A percentile compares a stretch with the other conserved stretches of the same genome.
Evolutionary conservation across 2,113 vertebrate genomes (phyloP).

Genomic region (Leucopsar rothschildi): DNA sequence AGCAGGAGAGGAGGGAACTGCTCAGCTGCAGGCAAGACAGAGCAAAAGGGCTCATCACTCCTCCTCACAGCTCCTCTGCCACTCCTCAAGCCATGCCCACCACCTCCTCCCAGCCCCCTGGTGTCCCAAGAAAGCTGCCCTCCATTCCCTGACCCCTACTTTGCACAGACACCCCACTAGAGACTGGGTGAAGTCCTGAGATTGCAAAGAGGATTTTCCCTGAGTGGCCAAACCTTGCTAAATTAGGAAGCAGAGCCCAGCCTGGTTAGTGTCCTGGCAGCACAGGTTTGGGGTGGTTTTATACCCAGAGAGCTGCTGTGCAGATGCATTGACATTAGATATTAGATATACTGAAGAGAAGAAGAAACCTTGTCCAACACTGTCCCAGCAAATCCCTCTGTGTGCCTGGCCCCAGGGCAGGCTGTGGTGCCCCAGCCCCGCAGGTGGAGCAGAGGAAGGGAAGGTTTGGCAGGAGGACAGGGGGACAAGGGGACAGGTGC

Average conservation of each 20-base stretch:
- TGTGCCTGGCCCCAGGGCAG: background rate
- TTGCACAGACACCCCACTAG: background rate
- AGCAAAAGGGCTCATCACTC: background rate
- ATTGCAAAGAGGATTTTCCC: background rate
- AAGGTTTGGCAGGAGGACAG: background rate
- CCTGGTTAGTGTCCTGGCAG: background rate
- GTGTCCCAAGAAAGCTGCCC: background rate
- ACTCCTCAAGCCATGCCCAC: background rate
- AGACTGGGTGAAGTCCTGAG: background rate
- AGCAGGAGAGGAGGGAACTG: background rate
- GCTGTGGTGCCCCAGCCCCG: accelerated
- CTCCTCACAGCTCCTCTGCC: background rate
- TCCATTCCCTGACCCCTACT: background rate
- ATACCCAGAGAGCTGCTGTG: background rate
- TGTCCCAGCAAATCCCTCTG: background rate
- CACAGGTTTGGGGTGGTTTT: background rate
- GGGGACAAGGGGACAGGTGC: background rate
- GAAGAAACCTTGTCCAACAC: background rate
- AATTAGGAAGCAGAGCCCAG: background rate
- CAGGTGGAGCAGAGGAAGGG: background rate
- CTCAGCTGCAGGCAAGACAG: background rate
- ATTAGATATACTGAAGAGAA: background rate
- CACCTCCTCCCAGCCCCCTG: background rate
- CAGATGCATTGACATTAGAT: background rate
- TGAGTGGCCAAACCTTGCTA: background rate